phyloP scores from a whole-genome alignment of 2,888 invertebrate species.

The Meandrusa payeni region DNA sequence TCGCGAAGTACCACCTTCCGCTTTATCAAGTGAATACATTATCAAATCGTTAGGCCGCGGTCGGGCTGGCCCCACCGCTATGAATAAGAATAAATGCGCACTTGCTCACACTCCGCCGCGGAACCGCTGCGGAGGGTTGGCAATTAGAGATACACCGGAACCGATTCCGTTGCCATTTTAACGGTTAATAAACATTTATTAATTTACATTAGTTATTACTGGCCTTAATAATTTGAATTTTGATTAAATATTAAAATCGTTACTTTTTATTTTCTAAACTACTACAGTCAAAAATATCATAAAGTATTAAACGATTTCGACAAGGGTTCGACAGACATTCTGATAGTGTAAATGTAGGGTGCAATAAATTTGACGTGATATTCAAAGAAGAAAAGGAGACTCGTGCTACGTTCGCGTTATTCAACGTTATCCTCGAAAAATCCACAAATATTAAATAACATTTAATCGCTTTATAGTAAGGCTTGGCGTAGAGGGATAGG shows the following conservation, averaged over 20 bases:
- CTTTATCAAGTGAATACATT: slow-evolving; percentile 81
- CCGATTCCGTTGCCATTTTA: slow-evolving; percentile 53
- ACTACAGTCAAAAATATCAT: slow-evolving; percentile 4
- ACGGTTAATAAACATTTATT: slow-evolving; percentile 71
- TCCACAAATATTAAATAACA: too few species aligned
- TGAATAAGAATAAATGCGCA: slow-evolving; percentile 76
- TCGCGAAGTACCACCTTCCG: slow-evolving; percentile 77
- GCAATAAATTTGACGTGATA: slow-evolving; percentile 61
- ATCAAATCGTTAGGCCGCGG: slow-evolving; percentile 77
- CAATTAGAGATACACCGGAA: slow-evolving; percentile 64
- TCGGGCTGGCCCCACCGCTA: slow-evolving; percentile 56
- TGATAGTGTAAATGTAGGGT: slow-evolving; percentile 49
- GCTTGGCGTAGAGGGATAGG: too few species aligned
- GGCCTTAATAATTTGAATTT: slow-evolving; percentile 11
- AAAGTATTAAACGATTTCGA: slow-evolving; percentile 36
- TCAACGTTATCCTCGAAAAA: not conserved
- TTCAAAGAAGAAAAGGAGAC: slow-evolving; percentile 48
- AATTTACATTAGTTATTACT: slow-evolving; percentile 51
- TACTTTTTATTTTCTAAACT: not conserved
- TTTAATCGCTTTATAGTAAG: too few species aligned
- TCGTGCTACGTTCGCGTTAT: slow-evolving; percentile 12
- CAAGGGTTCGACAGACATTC: slow-evolving; percentile 43
- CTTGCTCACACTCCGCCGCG: slow-evolving; percentile 45
- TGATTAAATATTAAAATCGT: slow-evolving; percentile 5
- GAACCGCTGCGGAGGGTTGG: slow-evolving; percentile 48